Conservation (phyloP, 2,888 invertebrate species). For the Sphaerophoria rueppellii region DNA sequence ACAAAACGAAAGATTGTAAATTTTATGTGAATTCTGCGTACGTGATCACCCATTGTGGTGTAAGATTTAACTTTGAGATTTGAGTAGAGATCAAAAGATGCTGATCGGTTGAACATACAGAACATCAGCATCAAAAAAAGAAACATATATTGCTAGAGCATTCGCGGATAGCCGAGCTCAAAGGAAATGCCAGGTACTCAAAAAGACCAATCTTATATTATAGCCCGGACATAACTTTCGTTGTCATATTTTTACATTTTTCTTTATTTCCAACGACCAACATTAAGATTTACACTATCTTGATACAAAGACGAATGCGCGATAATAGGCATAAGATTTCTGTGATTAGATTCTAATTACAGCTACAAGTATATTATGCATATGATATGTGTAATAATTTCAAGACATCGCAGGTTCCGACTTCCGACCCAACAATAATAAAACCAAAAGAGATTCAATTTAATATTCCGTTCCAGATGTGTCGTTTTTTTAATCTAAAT, state of each 20-base stretch:
- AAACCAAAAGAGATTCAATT: too few relatives aligned
- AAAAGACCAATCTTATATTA: slow-evolving; percentile 68
- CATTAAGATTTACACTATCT: slow-evolving; percentile 69
- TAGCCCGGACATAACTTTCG: slow-evolving; percentile 61
- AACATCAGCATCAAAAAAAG: background rate
- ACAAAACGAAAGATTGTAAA: slow-evolving; percentile 73
- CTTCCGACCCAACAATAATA: too few relatives aligned
- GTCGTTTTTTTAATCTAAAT: too few relatives aligned
- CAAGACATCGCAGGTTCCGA: too few relatives aligned
- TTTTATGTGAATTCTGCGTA: slow-evolving; percentile 75
- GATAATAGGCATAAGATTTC: slow-evolving; percentile 69
- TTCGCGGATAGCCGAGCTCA: slow-evolving; percentile 8
- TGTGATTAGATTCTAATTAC: too few relatives aligned
- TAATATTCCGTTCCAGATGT: too few relatives aligned
- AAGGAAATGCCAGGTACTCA: slow-evolving; percentile 38
- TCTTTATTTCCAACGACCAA: slow-evolving; percentile 61
- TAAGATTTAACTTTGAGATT: slow-evolving; percentile 79
- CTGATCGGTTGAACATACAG: slow-evolving; percentile 51
- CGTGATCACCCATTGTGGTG: slow-evolving; percentile 82
- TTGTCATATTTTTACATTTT: slow-evolving; percentile 71
- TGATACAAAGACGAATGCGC: slow-evolving; percentile 61
- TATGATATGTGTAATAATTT: too few relatives aligned
- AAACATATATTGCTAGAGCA: slow-evolving; percentile 14
- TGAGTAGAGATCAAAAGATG: slow-evolving; percentile 69
- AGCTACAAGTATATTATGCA: too few relatives aligned